These are phyloP conservation scores for Pteropus alecto DNA, from an alignment of 2,113 vertebrate genomes.

Conservation along the genomic window DNA sequence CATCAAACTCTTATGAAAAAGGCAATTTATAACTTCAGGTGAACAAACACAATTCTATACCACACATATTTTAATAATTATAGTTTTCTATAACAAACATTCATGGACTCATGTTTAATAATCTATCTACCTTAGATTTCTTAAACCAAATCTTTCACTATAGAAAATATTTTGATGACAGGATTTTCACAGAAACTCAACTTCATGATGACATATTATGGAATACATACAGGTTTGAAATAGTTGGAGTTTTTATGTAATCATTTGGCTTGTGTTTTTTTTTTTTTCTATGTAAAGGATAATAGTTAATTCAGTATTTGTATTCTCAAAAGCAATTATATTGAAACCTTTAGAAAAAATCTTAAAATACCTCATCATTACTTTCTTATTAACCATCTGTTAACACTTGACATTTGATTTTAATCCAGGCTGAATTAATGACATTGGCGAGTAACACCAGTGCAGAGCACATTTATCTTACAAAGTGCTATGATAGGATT, in stretches of 20 bases:
- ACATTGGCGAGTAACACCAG: neutral
- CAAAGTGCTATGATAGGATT: neutral
- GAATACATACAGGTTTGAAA: neutral
- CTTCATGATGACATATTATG: neutral
- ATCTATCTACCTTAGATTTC: neutral
- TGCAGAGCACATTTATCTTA: neutral
- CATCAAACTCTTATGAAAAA: neutral
- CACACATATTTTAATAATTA: neutral
- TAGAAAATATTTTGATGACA: neutral
- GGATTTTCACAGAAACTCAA: neutral
- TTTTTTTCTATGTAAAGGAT: neutral
- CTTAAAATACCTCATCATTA: neutral
- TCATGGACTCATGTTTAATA: neutral
- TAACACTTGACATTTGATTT: neutral
- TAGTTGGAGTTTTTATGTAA: neutral
- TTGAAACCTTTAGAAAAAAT: neutral
- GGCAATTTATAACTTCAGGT: neutral
- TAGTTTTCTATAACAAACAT: neutral
- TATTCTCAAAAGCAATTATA: neutral
- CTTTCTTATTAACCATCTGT: neutral
- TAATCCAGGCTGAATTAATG: neutral
- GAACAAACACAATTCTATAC: neutral
- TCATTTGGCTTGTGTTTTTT: neutral
- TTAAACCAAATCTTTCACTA: neutral
- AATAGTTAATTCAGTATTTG: neutral